These are phyloP conservation scores for Leptinotarsa juncta DNA, from an alignment of 2,888 invertebrate species.

Conservation along the genomic window DNA sequence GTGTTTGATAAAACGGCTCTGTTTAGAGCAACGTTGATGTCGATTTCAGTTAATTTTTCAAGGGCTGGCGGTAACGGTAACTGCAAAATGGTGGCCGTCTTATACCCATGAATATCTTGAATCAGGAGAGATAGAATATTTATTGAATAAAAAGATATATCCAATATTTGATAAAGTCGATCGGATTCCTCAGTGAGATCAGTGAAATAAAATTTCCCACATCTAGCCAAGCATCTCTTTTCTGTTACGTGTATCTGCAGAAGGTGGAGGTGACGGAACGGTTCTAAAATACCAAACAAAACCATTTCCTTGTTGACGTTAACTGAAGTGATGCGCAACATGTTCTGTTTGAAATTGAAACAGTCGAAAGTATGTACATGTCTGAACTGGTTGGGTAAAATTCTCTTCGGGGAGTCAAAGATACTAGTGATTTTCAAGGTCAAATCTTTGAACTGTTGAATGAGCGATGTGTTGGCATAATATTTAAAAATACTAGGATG, in stretches of 20 bases:
- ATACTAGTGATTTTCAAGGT: conserved; percentile 75
- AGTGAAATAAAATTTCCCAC: conserved; percentile 70
- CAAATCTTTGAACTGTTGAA: conserved; percentile 83
- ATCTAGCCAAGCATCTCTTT: conserved; percentile 60
- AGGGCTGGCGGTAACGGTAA: conserved; percentile 51
- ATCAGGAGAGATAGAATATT: conserved; percentile 79
- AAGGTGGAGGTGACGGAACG: conserved; percentile 67
- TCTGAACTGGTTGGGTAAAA: conserved; percentile 74
- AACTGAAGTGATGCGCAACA: conserved; percentile 67
- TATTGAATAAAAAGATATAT: conserved; percentile 81
- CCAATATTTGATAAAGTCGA: conserved; percentile 69
- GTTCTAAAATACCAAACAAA: conserved; percentile 68
- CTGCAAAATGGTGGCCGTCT: conserved; percentile 56
- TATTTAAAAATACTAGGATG: conserved; percentile 81
- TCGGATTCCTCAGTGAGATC: conserved; percentile 57
- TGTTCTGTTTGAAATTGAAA: conserved; percentile 51
- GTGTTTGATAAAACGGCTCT: conserved; percentile 65
- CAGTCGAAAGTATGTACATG: conserved; percentile 68
- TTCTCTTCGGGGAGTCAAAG: conserved; percentile 75
- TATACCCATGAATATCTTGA: conserved; percentile 66
- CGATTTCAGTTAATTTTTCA: conserved; percentile 58
- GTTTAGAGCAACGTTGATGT: conserved; percentile 42
- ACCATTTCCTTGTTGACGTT: conserved; percentile 68
- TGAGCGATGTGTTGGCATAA: conserved; percentile 79
- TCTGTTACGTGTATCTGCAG: conserved; percentile 67